Conservation (phyloP, 2,797 vertebrate genomes). For the Tenualosa thibaudeaui region DNA sequence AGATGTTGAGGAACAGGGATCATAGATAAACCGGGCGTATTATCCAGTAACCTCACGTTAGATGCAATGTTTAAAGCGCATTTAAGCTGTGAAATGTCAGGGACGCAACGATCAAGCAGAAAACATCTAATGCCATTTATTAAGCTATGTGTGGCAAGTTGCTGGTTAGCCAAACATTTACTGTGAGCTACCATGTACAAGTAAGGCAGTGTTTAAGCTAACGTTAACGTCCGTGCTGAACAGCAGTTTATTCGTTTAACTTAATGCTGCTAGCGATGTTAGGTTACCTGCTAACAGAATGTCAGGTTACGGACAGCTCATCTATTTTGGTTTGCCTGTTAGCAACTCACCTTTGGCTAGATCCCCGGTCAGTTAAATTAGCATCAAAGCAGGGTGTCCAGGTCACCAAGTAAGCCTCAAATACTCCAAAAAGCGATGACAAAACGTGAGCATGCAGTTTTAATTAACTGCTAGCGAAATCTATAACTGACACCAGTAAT, state of each 20-base stretch:
- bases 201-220: background rate
- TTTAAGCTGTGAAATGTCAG: background rate
- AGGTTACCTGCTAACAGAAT: background rate
- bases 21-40: background rate
- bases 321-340: background rate
- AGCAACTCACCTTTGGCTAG: slow-evolving; percentile 14
- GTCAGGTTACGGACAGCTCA: background rate
- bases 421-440: background rate
- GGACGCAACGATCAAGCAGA: background rate
- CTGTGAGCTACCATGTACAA: background rate
- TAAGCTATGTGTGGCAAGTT: background rate
- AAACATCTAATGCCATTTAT: background rate
- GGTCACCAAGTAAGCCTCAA: background rate
- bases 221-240: background rate
- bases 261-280: background rate
- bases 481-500: background rate
- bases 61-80: background rate
- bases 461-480: background rate
- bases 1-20: background rate
- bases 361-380: slow-evolving; percentile 13
- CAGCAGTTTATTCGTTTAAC: too few relatives aligned
- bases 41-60: background rate
- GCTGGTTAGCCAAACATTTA: slow-evolving; percentile 3
- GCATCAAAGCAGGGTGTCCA: background rate
- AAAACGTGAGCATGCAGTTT: background rate